Conservation (phyloP, 2,797 vertebrate species). For the Myotis myotis region DNA sequence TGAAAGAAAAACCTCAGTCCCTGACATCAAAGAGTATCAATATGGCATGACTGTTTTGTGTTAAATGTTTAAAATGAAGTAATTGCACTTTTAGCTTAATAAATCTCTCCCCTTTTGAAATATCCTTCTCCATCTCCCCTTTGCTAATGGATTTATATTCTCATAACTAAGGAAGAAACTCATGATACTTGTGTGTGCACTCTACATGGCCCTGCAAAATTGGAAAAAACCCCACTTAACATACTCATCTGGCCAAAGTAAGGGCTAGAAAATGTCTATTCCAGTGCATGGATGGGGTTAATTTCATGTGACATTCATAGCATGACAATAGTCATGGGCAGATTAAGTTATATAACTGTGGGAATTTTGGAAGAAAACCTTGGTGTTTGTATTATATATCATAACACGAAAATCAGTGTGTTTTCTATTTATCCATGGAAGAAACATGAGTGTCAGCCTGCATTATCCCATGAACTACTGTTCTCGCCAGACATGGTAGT, state of each 20-base stretch:
- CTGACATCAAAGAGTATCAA: not conserved
- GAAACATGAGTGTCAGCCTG: not conserved
- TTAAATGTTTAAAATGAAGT: not conserved
- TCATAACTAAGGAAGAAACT: not conserved
- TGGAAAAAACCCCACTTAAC: not conserved
- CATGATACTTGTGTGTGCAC: not conserved
- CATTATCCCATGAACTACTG: not conserved
- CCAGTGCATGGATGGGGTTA: not conserved
- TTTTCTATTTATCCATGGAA: not conserved
- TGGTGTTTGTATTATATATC: not conserved
- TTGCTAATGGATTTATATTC: not conserved
- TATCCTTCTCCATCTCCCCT: not conserved
- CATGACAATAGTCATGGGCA: not conserved
- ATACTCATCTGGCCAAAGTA: not conserved
- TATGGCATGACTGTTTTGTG: not conserved
- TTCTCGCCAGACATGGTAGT: not conserved
- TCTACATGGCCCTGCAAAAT: not conserved
- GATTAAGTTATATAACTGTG: not conserved
- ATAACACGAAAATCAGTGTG: not conserved
- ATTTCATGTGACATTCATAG: constrained; percentile 1
- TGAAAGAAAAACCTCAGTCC: not conserved
- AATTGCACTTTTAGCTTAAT: not conserved
- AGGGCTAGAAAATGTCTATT: not conserved
- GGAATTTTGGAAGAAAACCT: not conserved
- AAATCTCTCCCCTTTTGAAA: not conserved